Evolutionary conservation across 2,888 invertebrate genomes (phyloP).

Genomic region (Protophormia terraenovae): DNA sequence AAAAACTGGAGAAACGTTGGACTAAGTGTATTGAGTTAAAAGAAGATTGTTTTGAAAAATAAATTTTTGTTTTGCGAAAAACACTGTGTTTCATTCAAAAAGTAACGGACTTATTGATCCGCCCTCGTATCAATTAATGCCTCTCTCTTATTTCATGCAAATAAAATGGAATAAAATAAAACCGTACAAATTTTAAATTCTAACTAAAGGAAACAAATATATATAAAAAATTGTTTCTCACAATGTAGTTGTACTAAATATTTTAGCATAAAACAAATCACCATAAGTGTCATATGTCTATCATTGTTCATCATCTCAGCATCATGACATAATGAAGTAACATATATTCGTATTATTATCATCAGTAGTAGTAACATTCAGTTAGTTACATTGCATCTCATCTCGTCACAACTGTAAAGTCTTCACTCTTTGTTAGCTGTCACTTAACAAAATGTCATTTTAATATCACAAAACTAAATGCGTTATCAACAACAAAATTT

Average conservation of each 20-base stretch:
- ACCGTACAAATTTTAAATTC: background rate
- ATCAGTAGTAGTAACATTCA: background rate
- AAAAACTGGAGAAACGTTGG: no score
- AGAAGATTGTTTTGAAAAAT: no score
- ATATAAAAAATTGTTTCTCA: background rate
- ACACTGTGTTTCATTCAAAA: no score
- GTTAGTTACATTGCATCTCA: background rate
- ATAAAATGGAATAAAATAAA: background rate
- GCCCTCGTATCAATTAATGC: no score
- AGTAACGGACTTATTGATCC: no score
- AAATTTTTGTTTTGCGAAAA: no score
- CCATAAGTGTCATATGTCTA: conserved; percentile 56
- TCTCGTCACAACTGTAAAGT: conserved; percentile 47
- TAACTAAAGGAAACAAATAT: background rate
- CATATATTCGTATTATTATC: background rate
- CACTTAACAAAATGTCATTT: conserved; percentile 66
- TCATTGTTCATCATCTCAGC: conserved; percentile 28
- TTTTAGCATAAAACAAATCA: conserved; percentile 50
- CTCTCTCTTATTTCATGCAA: background rate
- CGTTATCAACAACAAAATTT: conserved; percentile 54
- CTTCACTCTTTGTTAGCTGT: conserved; percentile 66
- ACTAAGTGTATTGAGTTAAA: no score
- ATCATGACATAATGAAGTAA: conserved; percentile 8
- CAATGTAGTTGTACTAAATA: background rate
- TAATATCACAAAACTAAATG: conserved; percentile 57